These are phyloP conservation scores for Hipposideros larvatus DNA, from an alignment of 2,797 vertebrate species.

Conservation along the genomic window DNA sequence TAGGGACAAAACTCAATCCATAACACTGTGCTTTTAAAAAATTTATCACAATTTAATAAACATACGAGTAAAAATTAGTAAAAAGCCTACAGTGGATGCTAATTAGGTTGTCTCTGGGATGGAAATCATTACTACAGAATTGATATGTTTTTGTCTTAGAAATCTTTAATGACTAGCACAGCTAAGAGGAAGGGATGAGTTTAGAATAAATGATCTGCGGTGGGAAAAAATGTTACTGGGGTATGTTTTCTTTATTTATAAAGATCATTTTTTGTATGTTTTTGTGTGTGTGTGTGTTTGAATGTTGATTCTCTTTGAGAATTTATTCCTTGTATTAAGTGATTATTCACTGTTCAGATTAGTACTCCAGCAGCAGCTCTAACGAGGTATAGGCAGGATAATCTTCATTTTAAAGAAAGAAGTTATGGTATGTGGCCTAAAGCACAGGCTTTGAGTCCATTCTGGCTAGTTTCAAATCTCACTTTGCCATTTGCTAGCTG, in stretches of 20 bases:
- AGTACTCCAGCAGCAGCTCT: not conserved
- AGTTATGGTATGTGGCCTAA: not conserved
- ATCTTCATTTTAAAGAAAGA: not conserved
- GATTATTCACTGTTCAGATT: not conserved
- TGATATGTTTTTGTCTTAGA: not conserved
- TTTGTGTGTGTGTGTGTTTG: not conserved
- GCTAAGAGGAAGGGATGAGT: not conserved
- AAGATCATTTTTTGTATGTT: not conserved
- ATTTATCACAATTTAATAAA: not conserved
- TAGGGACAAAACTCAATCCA: not conserved
- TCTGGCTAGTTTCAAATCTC: not conserved
- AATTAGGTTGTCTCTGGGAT: not conserved
- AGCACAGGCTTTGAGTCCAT: not conserved
- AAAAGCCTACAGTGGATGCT: not conserved
- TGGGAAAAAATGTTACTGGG: not conserved
- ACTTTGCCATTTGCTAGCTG: not conserved
- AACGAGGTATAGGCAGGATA: not conserved
- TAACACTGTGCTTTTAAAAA: not conserved
- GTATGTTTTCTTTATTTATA: not conserved
- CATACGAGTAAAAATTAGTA: not conserved
- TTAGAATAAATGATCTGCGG: not conserved
- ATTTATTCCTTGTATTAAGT: not conserved
- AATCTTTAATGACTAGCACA: constrained; percentile 17
- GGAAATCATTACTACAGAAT: not conserved
- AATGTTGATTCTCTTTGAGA: constrained; percentile 21